Evolutionary conservation across 1,140 invertebrate genomes (phyloP), one percentile per base, ranked within the genome.

Genomic region (Amyelois transitella): DNA sequence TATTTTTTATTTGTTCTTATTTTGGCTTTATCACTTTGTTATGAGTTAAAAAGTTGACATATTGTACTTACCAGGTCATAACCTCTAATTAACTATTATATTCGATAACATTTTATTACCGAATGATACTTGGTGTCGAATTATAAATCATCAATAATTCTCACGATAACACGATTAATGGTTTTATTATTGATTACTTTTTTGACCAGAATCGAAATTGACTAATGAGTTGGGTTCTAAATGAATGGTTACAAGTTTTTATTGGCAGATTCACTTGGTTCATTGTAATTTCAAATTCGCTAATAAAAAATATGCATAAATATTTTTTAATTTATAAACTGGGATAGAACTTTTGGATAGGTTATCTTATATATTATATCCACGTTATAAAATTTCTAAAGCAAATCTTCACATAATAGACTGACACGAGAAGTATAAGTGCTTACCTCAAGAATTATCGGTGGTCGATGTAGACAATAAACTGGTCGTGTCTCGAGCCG

Each of bases 391-490:
- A 12, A 38, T 14, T 4, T 28, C 1, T 3, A 10, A 12, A 10
- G 2, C 2, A 8, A 38, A 38, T 14, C 12, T 12, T 2, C 28
- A 32, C 6, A 18, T 8, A 47, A 47, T 22, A 48, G 4, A 48
- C 21, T 48, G 45, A 48, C 20, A 48, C 2, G 45, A 19, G 19
- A 45, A 45, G 24, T 19, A 25, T 28, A 53, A 53, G 54, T 53
- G 25, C 45, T n/a, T n/a, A n/a, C n/a, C n/a, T 18, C 18, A 12
- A 47, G 61, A 57, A 52, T 62, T 59, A 67, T 64, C 52, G 55
- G 53, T 50, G 57, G 54, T 65, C 57, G 55, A 70, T 66, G 58
- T 61, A 71, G 55, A 65, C 62, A 68, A 68, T 68, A 68, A 64
- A 64, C 53, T 28, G 55, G 43, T 51, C 57, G 58, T 58, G 62